These are phyloP conservation scores for Troglohyphantes excavatus DNA, from an alignment of 2,888 invertebrate species.

Conservation along the genomic window DNA sequence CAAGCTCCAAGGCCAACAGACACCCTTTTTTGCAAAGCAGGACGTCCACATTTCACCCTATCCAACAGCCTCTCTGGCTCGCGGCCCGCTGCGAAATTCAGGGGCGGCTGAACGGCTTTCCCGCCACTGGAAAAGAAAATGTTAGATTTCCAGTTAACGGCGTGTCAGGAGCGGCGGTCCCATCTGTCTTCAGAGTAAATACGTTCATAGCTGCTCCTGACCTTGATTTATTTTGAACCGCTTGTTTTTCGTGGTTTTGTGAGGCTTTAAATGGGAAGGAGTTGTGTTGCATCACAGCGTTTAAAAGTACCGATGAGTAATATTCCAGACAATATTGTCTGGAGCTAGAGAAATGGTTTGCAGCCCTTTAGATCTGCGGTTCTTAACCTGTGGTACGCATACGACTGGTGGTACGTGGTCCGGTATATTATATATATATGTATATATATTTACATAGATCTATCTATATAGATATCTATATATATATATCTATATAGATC, in stretches of 20 bases:
- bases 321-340: no score
- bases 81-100: background rate
- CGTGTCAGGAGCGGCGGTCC: background rate
- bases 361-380: no score
- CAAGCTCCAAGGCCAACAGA: background rate
- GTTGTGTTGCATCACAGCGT: background rate
- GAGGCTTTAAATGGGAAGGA: background rate
- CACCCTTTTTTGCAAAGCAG: background rate
- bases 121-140: background rate
- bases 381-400: no score
- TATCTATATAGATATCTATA: no score
- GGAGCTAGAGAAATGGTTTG: no score
- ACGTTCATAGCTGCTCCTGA: background rate
- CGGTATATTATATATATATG: no score
- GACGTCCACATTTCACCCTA: background rate
- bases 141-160: background rate
- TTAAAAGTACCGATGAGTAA: background rate
- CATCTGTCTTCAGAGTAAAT: background rate
- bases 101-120: background rate
- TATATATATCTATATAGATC: no score
- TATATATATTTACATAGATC: no score
- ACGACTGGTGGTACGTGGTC: no score
- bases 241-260: background rate
- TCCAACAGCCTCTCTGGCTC: background rate
- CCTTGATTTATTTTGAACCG: background rate